These are phyloP conservation scores for Leptopilina syphax DNA, from an alignment of 2,888 invertebrate genomes.

Conservation along the genomic window DNA sequence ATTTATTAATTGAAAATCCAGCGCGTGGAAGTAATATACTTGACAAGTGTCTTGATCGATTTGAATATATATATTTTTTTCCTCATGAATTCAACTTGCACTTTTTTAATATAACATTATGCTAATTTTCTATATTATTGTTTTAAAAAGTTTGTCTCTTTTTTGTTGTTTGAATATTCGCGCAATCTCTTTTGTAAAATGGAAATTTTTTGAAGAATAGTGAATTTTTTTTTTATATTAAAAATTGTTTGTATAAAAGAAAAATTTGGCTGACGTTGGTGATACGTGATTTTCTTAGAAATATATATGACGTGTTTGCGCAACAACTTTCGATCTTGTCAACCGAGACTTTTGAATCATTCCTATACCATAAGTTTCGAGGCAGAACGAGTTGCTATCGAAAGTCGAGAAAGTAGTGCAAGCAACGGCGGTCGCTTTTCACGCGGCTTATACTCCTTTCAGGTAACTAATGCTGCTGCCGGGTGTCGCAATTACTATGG, in stretches of 20 bases:
- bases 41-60: background rate
- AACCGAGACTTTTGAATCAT: slow-evolving; percentile 28
- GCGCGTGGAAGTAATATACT: background rate
- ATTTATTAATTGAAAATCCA: background rate
- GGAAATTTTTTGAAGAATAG: too few species aligned
- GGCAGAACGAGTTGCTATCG: slow-evolving; percentile 38
- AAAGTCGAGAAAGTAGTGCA: slow-evolving; percentile 39
- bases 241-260: too few species aligned
- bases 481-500: slow-evolving; percentile 61
- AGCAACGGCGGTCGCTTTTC: slow-evolving; percentile 20
- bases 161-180: too few species aligned
- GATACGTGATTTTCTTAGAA: background rate
- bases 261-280: too few species aligned
- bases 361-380: slow-evolving; percentile 19
- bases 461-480: slow-evolving; percentile 22
- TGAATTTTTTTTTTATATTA: too few species aligned
- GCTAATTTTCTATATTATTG: background rate
- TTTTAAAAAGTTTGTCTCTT: background rate
- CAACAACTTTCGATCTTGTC: slow-evolving; percentile 39
- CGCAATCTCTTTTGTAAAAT: too few species aligned
- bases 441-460: slow-evolving; percentile 32
- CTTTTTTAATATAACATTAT: background rate
- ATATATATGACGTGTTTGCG: slow-evolving; percentile 5
- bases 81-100: too few species aligned
- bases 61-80: background rate